Base-by-base conservation (phyloP, 2,113 vertebrate genomes). In the Bujurquina vittata region DNA sequence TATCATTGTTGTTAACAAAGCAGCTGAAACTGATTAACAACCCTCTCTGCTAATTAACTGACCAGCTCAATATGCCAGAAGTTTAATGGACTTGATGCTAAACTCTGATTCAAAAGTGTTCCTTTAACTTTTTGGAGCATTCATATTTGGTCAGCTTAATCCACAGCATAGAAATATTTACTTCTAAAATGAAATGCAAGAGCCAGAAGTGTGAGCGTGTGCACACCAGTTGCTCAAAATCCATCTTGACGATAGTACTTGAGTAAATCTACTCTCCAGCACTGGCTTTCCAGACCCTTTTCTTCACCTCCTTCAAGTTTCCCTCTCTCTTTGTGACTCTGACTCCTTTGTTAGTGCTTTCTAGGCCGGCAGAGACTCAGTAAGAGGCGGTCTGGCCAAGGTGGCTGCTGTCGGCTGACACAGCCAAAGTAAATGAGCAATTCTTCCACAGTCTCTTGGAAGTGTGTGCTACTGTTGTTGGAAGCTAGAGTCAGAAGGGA, bases 361-460 rank as follows among this genome's bases (percentile, higher is more conserved):
- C 18, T 46, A 15, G 63, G 75, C 83, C 81, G 72, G 79, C 10
- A 73, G 29, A 91, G 89, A 91, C 84, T 86, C 80, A 81, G 88
- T 78, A 88, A 85, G 84, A 80, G 76, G 65, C 49, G 3, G 80
- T 86, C 84, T 84, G 84, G 87, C 88, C 83, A 33, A 63, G 81
- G 83, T 83, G 83, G 84, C 84, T 73, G 82, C 82, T 75, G 85
- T 85, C 81, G 79, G 85, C 80, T 67, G 75, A 84, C 83, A 22
- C 86, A 84, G 92, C 93, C 92, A 91, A 90, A 93, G 88, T 85
- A 91, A 92, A 92, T 85, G 80, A 85, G 84, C 79, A 80, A 65
- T 81, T 80, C 75, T 49, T 79, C 82, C 75, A 86, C 80, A 22
- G 80, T 77, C 82, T 86, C 81, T 80, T 91, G 91, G 90, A 91